These are phyloP conservation scores for Hetaerina titia DNA, from an alignment of 2,888 invertebrate genomes.

Conservation along the genomic window DNA sequence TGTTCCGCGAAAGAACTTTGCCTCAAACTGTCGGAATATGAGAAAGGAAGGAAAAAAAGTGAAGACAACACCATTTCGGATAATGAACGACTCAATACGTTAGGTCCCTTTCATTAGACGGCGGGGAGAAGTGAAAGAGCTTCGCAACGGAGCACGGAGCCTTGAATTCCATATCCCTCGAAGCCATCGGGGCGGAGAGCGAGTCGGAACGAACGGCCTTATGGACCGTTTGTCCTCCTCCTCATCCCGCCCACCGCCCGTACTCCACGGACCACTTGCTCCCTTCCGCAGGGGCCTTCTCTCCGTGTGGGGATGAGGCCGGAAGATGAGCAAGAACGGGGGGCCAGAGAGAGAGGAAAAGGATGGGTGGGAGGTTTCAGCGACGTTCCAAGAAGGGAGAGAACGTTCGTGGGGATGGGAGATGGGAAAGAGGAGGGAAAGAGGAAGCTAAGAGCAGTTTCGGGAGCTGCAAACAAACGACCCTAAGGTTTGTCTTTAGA, in stretches of 20 bases:
- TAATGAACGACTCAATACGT: slow-evolving; percentile 31
- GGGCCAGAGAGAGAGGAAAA: neutral
- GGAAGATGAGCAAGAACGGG: neutral
- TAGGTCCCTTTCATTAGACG: neutral
- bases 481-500: slow-evolving; percentile 59
- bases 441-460: slow-evolving; percentile 48
- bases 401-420: neutral
- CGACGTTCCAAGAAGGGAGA: neutral
- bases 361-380: neutral
- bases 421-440: neutral
- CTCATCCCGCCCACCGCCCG: too few species aligned
- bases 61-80: neutral
- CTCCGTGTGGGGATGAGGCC: neutral
- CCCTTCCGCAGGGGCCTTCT: neutral
- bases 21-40: neutral
- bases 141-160: neutral
- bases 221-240: slow-evolving; percentile 48
- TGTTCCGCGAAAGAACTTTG: neutral
- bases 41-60: neutral
- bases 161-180: neutral
- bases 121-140: neutral
- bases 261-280: slow-evolving; percentile 27
- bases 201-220: neutral
- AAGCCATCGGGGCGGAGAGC: slow-evolving; percentile 3
- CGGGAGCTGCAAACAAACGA: slow-evolving; percentile 46